A percentile compares a stretch with the other conserved stretches of the same genome.
Conservation (phyloP, 1,140 invertebrate genomes). For the Parapsyche elsis region DNA sequence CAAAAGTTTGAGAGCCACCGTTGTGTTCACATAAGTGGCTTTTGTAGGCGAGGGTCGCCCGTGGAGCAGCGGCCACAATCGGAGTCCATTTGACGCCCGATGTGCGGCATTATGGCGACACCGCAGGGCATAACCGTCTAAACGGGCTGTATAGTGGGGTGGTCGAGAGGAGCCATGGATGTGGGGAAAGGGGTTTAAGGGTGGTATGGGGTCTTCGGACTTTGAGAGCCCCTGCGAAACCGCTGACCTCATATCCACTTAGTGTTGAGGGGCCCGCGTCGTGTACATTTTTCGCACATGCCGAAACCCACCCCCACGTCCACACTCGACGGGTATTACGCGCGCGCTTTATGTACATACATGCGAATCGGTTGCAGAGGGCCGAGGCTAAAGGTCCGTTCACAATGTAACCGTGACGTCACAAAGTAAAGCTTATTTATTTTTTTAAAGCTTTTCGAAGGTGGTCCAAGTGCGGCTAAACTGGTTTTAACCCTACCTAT, state of each 20-base stretch:
- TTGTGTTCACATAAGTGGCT: not conserved
- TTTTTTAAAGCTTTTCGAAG: too few species aligned
- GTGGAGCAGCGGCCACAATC: constrained; percentile 7
- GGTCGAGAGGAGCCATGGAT: not conserved
- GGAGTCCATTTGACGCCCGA: constrained; percentile 27
- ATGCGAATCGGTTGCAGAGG: too few species aligned
- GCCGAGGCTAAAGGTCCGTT: too few species aligned
- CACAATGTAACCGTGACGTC: too few species aligned
- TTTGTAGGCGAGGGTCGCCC: constrained; percentile 4
- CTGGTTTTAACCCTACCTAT: too few species aligned
- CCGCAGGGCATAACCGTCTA: constrained; percentile 18
- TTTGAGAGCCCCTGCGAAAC: not conserved
- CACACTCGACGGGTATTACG: too few species aligned
- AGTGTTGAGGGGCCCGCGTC: not conserved
- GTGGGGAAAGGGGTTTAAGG: not conserved
- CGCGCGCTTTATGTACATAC: too few species aligned
- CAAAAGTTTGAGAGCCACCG: not conserved
- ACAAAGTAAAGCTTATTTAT: too few species aligned
- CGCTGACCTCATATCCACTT: constrained; percentile 34
- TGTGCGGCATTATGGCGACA: constrained; percentile 22
- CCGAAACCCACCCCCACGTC: too few species aligned
- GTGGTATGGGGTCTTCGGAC: not conserved
- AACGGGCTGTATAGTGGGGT: not conserved
- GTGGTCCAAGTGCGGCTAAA: too few species aligned
- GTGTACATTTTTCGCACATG: not conserved